Base-by-base conservation (phyloP, 2,888 invertebrate species). In the Invenusta paracnida region DNA sequence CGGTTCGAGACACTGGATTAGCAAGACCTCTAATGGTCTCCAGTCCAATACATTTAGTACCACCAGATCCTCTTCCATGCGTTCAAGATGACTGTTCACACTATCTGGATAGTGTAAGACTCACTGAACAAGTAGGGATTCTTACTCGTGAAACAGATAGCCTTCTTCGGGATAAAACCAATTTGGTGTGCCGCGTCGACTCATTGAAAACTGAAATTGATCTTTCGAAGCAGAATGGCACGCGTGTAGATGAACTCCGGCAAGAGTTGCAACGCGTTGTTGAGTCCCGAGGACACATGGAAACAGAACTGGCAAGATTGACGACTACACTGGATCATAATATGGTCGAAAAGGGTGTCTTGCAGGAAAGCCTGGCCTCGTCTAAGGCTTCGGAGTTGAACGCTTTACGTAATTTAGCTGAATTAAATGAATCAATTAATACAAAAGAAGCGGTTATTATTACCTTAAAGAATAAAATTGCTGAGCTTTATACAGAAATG, bases 401-500 rank as follows among this genome's bases (percentile, higher is more conserved):
- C 17, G 17, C 48, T 48, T 11, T 17, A 17, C 48, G 48, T 17
- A 5, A 48, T 11, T 17, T 48, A 48, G 17, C 5, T 17, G 11
- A 79, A 79, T 79, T 79, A 27, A 27, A 79, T 5, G 79, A 27
- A n/a, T 79, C n/a, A 11, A 79, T 79, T 79, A n/a, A 79, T n/a
- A n/a, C 79, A 2, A 79, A 79, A n/a, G 79, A 79, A 27, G 28
- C 5, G n/a, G 28, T 27, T 25, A 27, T 79, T 27, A 2, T 23
- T 25, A 11, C 79, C 2, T n/a, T 79, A 11, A 79, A 79, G 79
- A 79, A n/a, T 79, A 79, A 79, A 27, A 79, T 79, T 25, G 28
- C 79, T 5, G 79, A 79, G 28, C 28, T 79, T 11, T 79, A 79
- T 27, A 79, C 28, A n/a, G 25, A 79, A n/a, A 27, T 79, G 23